A percentile compares a stretch with the other conserved stretches of the same genome.
These are phyloP conservation scores for Stigmatopora nigra DNA, from an alignment of 2,113 vertebrate species.

Conservation along the genomic window DNA sequence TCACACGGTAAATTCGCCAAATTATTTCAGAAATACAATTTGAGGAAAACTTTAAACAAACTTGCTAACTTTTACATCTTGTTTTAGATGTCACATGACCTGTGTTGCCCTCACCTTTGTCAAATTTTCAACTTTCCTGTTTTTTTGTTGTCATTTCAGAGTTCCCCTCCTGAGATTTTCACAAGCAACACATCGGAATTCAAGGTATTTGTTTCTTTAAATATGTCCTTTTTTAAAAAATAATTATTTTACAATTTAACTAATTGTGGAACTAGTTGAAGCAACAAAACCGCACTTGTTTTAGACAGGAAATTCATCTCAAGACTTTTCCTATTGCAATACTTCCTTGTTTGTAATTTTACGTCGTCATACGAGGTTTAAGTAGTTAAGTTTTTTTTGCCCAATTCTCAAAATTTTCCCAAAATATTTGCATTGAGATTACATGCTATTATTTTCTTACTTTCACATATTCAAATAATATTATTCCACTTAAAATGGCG, in stretches of 20 bases:
- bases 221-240: not conserved
- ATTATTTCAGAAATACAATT: not conserved
- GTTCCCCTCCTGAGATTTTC: not conserved
- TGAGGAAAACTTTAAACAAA: not conserved
- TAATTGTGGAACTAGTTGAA: not conserved
- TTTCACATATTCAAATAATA: too few species aligned
- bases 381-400: not conserved
- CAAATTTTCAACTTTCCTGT: not conserved
- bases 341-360: not conserved
- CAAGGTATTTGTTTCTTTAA: not conserved
- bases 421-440: not conserved
- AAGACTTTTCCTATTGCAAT: not conserved
- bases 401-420: not conserved
- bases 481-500: not conserved
- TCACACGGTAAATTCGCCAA: conserved; percentile 14
- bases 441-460: too few species aligned
- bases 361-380: not conserved
- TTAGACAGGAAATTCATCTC: not conserved
- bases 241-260: not conserved
- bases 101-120: not conserved
- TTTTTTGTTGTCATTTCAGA: not conserved
- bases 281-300: not conserved
- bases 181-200: not conserved
- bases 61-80: not conserved
- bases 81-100: not conserved